Evolutionary conservation across 2,797 vertebrate genomes (phyloP).

Genomic region (Enteromius argenteus): DNA sequence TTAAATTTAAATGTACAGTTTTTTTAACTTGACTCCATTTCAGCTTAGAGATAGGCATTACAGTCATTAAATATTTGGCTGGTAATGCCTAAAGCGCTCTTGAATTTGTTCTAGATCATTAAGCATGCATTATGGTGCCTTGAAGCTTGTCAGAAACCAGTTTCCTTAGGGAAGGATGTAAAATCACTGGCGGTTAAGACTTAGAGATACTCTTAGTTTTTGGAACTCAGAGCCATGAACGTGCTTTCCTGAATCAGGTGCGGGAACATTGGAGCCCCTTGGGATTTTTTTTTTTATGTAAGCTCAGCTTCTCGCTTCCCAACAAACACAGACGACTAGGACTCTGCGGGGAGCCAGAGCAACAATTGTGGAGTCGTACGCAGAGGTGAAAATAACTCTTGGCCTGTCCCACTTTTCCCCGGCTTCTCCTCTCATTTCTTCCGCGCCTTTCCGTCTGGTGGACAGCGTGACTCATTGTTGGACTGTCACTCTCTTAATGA

Average conservation of each 20-base stretch:
- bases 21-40: conserved; percentile 11
- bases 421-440: conserved; percentile 8
- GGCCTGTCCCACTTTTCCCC: conserved; percentile 7
- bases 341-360: background rate
- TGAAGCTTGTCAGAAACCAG: background rate
- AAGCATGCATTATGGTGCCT: conserved; percentile 18
- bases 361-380: conserved; percentile 28
- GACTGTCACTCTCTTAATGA: conserved; percentile 60
- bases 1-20: background rate
- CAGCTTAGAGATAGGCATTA: background rate
- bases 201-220: background rate
- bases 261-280: background rate
- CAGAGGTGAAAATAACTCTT: conserved; percentile 47
- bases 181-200: background rate
- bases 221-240: background rate
- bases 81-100: background rate
- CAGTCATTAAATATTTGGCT: conserved; percentile 15
- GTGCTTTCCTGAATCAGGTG: conserved; percentile 14
- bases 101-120: conserved; percentile 30
- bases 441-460: conserved; percentile 5
- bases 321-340: background rate
- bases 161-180: conserved; percentile 3
- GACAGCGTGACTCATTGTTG: conserved; percentile 34
- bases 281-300: background rate
- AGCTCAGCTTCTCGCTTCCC: background rate